These are phyloP conservation scores for Hippocampus guttulatus DNA, from an alignment of 2,113 vertebrate genomes.

Conservation along the genomic window DNA sequence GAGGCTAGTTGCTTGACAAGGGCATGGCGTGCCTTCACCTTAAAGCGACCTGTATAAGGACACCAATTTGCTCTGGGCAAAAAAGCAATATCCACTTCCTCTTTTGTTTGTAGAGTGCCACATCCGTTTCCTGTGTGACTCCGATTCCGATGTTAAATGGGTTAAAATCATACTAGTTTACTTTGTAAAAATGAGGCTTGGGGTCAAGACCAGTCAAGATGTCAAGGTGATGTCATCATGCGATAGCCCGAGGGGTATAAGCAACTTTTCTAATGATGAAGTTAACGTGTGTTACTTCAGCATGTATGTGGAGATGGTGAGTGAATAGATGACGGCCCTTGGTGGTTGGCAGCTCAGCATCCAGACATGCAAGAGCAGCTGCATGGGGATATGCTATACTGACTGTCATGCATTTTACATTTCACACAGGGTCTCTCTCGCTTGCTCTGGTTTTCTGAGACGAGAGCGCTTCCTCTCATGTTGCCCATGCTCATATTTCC, in stretches of 20 bases:
- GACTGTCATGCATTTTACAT: constrained; percentile 17
- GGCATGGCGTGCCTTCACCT: background rate
- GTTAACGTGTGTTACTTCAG: background rate
- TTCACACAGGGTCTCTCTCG: background rate
- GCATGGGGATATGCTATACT: constrained; percentile 20
- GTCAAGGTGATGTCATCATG: background rate
- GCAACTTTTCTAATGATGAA: background rate
- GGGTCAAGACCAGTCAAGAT: background rate
- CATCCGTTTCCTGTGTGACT: background rate
- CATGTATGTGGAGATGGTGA: too few relatives aligned
- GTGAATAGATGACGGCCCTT: constrained; percentile 5
- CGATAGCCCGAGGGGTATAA: background rate
- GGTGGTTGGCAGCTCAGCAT: constrained; percentile 6
- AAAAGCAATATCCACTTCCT: background rate
- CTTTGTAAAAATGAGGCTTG: background rate
- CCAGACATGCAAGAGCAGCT: constrained; percentile 20
- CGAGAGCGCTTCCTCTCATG: constrained; percentile 1
- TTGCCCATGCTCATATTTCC: background rate
- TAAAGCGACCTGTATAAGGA: background rate
- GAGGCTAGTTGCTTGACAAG: background rate
- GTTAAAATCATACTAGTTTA: background rate
- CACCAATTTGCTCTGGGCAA: background rate
- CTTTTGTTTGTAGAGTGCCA: background rate
- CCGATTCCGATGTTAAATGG: background rate
- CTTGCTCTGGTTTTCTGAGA: background rate